phyloP scores from a whole-genome alignment of 2,888 invertebrate genomes.

The Campopleginae sp. region DNA sequence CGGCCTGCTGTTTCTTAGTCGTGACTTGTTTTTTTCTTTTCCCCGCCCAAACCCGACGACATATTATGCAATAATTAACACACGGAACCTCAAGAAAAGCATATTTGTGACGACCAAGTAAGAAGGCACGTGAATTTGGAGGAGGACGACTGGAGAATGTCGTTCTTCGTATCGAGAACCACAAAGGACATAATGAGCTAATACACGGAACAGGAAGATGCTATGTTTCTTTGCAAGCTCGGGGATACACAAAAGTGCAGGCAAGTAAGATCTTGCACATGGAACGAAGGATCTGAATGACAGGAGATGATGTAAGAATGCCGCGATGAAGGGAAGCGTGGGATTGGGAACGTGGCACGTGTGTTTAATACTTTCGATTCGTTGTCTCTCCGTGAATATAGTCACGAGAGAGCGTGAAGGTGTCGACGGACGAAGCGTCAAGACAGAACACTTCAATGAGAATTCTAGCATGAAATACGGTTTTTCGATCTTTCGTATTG shows the following conservation, averaged over 20 bases:
- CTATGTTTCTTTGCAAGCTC: background rate
- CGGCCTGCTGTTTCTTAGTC: background rate
- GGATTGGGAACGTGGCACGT: slow-evolving; percentile 80
- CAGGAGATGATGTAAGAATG: slow-evolving; percentile 70
- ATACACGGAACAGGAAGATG: slow-evolving; percentile 26
- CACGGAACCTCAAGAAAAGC: background rate
- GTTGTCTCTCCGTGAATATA: background rate
- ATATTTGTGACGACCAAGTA: background rate
- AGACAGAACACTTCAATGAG: slow-evolving; percentile 80
- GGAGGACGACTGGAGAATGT: background rate
- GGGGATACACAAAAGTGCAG: slow-evolving; percentile 32
- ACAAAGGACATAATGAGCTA: background rate
- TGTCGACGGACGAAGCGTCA: slow-evolving; percentile 81
- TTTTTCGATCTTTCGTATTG: slow-evolving; percentile 56
- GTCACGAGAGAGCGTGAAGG: slow-evolving; percentile 76
- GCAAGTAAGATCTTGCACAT: slow-evolving; percentile 29
- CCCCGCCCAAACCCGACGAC: background rate
- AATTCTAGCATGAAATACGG: slow-evolving; percentile 67
- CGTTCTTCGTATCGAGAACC: slow-evolving; percentile 22
- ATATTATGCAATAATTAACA: background rate
- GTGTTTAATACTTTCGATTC: slow-evolving; percentile 82
- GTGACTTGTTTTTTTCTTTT: background rate
- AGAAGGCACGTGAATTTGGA: background rate
- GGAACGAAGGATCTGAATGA: slow-evolving; percentile 5
- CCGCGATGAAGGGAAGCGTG: slow-evolving; percentile 71